Conservation (phyloP, 2,888 invertebrate genomes). For the Phyto melanocephala region DNA sequence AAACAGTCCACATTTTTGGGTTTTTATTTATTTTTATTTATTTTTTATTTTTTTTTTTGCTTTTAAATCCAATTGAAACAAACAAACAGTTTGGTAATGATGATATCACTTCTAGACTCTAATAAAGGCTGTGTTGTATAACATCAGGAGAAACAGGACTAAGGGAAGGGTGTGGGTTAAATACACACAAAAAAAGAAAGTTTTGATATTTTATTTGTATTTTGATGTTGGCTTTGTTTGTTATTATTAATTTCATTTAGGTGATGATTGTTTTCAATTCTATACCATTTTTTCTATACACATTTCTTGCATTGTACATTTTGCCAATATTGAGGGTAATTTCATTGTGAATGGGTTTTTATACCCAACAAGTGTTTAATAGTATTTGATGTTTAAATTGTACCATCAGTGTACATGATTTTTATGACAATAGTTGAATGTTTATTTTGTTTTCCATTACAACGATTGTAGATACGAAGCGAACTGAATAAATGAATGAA, state of each 20-base stretch:
- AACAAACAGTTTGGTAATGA: slow-evolving; percentile 32
- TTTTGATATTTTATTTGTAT: slow-evolving; percentile 31
- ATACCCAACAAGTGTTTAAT: slow-evolving; percentile 53
- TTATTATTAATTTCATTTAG: slow-evolving; percentile 64
- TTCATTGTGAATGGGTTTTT: slow-evolving; percentile 19
- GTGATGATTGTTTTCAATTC: slow-evolving; percentile 59
- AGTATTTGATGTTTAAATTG: slow-evolving; percentile 38
- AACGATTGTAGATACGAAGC: background rate
- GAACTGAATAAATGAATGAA: background rate
- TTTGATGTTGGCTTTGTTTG: slow-evolving; percentile 14
- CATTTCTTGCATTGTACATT: background rate
- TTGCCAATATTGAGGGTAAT: slow-evolving; percentile 41
- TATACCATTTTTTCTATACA: slow-evolving; percentile 2
- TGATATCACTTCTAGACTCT: slow-evolving; percentile 35
- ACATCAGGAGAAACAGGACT: too few species aligned
- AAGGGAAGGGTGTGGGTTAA: background rate
- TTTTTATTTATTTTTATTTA: background rate
- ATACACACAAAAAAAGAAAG: background rate
- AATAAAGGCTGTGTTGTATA: slow-evolving; percentile 22
- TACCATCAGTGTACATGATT: slow-evolving; percentile 3
- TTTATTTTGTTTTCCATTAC: background rate
- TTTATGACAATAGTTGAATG: slow-evolving; percentile 17
- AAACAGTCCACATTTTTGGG: slow-evolving; percentile 13
- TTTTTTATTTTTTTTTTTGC: background rate
- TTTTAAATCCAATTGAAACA: slow-evolving; percentile 35